Conservation (phyloP, 1,140 invertebrate genomes). For the Drosophila novamexicana region DNA sequence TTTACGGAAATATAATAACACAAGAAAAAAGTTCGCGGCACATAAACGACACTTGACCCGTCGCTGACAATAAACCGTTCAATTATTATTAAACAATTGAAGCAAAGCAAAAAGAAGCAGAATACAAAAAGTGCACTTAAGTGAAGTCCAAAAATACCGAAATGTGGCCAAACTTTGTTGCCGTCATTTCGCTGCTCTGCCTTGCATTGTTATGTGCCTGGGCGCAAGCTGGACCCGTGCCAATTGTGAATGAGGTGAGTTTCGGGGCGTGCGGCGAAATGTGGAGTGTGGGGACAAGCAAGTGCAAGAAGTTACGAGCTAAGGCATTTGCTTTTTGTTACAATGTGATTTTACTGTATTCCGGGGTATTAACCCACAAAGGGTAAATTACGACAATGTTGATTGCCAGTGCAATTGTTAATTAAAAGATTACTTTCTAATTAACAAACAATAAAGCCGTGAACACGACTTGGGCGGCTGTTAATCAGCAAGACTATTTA, state of each 20-base stretch:
- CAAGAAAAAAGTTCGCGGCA: conserved; percentile 50
- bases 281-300: conserved; percentile 16
- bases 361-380: neutral
- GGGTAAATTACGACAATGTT: conserved; percentile 6
- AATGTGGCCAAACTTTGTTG: conserved; percentile 77
- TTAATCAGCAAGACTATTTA: conserved; percentile 52
- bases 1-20: conserved; percentile 76
- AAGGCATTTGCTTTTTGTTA: conserved; percentile 29
- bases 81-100: conserved; percentile 35
- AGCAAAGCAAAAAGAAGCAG: conserved; percentile 7
- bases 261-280: conserved; percentile 1
- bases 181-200: conserved; percentile 62
- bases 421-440: conserved; percentile 54
- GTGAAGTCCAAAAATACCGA: conserved; percentile 26
- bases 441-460: conserved; percentile 19
- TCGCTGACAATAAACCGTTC: conserved; percentile 24
- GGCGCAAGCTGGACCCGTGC: conserved; percentile 78
- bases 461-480: conserved; percentile 49
- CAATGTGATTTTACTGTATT: conserved; percentile 31
- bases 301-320: conserved; percentile 43
- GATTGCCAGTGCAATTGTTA: conserved; percentile 26
- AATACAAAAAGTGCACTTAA: conserved; percentile 33
- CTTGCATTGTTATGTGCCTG: conserved; percentile 65
- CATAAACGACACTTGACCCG: conserved; percentile 13
- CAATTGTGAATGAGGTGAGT: conserved; percentile 84